These are phyloP conservation scores for Caenorhabditis doughertyi DNA, from an alignment of 2,888 invertebrate species.

Conservation along the genomic window DNA sequence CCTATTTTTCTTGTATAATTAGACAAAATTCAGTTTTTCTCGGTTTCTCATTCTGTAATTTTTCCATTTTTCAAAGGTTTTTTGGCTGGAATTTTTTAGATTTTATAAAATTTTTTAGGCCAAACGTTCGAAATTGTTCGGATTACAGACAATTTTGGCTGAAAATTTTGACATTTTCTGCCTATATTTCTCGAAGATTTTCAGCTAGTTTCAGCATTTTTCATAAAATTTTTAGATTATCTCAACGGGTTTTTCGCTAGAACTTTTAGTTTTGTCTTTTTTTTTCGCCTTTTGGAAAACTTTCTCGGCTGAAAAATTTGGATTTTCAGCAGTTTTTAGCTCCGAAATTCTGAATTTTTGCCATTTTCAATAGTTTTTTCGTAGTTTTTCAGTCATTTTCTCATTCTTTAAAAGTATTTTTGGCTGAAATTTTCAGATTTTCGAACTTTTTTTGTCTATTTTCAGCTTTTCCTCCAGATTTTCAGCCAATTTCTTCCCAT, in stretches of 20 bases:
- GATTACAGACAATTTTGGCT: background rate
- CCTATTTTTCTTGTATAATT: too few relatives aligned
- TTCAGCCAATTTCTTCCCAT: background rate
- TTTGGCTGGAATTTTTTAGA: too few relatives aligned
- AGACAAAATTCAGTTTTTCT: too few relatives aligned
- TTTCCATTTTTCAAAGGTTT: too few relatives aligned
- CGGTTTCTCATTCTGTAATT: too few relatives aligned
- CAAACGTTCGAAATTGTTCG: background rate
- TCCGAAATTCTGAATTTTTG: background rate
- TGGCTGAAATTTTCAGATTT: too few relatives aligned
- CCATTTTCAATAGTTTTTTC: background rate
- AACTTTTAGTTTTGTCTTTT: too few relatives aligned
- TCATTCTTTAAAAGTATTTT: too few relatives aligned
- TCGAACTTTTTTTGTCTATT: background rate
- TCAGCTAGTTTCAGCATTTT: background rate
- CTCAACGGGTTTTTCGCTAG: too few relatives aligned
- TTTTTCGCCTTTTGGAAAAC: too few relatives aligned
- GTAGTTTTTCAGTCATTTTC: background rate
- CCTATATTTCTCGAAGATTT: background rate
- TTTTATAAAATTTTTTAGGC: background rate
- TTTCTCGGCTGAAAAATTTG: background rate
- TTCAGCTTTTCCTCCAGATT: background rate
- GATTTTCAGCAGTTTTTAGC: background rate
- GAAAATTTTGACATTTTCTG: too few relatives aligned
- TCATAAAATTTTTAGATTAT: background rate